These are phyloP conservation scores for Marasmarcha lunaedactyla DNA, from an alignment of 2,888 invertebrate species.

Conservation along the genomic window DNA sequence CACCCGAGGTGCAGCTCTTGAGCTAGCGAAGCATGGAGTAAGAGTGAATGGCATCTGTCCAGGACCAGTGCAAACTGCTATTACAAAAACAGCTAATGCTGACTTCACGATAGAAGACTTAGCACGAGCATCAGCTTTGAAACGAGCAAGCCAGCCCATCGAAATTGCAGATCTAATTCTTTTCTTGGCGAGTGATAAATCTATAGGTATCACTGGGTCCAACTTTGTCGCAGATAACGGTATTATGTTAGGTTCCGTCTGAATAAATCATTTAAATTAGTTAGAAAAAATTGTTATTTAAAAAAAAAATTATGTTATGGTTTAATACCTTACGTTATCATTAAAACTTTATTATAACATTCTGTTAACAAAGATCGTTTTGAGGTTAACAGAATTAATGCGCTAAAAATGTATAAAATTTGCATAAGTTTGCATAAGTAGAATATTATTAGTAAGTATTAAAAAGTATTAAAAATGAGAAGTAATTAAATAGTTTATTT, in stretches of 20 bases:
- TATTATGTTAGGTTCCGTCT: not conserved
- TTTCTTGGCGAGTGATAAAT: conserved; percentile 19
- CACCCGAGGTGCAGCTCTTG: conserved; percentile 11
- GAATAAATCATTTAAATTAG: too few species aligned
- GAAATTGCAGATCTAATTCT: conserved; percentile 22
- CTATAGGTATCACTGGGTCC: conserved; percentile 21
- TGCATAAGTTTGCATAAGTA: too few species aligned
- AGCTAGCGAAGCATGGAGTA: conserved; percentile 10
- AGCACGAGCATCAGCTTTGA: conserved; percentile 9
- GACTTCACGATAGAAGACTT: conserved; percentile 38
- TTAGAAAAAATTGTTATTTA: not conserved
- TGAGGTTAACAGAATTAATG: too few species aligned
- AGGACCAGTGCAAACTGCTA: conserved; percentile 10
- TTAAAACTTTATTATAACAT: not conserved
- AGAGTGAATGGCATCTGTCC: conserved; percentile 15
- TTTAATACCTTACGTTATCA: not conserved
- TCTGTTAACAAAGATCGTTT: too few species aligned
- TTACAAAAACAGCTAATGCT: conserved; percentile 48
- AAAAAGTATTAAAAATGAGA: too few species aligned
- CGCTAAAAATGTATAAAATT: too few species aligned
- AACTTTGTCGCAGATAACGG: conserved; percentile 20
- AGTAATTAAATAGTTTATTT: too few species aligned
- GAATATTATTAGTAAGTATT: too few species aligned
- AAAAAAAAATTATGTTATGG: not conserved
- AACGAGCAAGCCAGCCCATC: conserved; percentile 15